Base-by-base conservation (phyloP, 2,113 vertebrate species). In the Cheilinus undulatus region DNA sequence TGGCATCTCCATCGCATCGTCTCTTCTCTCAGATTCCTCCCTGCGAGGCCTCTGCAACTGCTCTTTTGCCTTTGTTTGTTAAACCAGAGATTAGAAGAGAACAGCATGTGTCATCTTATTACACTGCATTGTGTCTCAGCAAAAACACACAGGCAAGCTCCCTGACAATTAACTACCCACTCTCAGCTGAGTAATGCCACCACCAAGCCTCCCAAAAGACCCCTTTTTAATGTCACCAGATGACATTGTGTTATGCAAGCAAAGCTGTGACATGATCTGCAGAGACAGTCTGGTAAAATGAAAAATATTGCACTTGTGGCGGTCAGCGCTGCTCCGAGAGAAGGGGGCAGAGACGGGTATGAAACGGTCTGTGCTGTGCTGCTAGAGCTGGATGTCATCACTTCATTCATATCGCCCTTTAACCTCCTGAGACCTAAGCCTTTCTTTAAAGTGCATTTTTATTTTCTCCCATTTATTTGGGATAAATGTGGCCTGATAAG, bases 81-180 rank as follows among this genome's bases (percentile, higher is more conserved):
- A 76, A 87, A 88, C 87, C 64, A 83, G 23, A 80, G 69, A 83
- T 81, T 78, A 90, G 10, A 22, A 74, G 75, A 40, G 77, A 86
- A 79, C 56, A 52, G 74, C 71, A 54, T 87, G 84, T 89, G 86
- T 88, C 90, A 85, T 90, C 81, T 85, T 69, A 87, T 89, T 89
- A 88, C 80, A 54, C 67, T 28, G 58, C 67, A 84, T 83, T 89
- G 86, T 78, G 65, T 86, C 84, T 86, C 82, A 72, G 80, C 79
- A 80, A 86, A 89, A 90, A 91, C 64, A 85, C 83, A 68, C 83
- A 51, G 52, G 72, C 74, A 69, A 3, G 73, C 88, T 85, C 85
- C 76, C 86, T 77, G 81, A 89, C 89, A 92, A 93, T 93, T 91
- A 92, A 73, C 88, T 82, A 77, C 89, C 87, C 83, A 89, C 91